Conservation (phyloP, 2,888 invertebrate species). For the Agrotis clavis region DNA sequence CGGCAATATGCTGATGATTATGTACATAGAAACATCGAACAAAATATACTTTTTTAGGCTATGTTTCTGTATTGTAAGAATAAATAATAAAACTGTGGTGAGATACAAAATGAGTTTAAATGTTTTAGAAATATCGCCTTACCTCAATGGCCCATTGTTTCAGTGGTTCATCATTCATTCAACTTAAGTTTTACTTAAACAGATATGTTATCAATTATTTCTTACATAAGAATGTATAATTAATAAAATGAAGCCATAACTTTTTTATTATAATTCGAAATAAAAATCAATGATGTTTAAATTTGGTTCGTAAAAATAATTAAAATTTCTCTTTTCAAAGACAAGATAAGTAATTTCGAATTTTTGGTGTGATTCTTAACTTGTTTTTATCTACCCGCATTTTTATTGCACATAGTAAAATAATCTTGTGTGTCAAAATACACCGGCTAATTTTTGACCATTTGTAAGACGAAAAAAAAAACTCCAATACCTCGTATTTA, state of each 20-base stretch:
- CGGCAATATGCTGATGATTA: no score
- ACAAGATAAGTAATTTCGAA: background rate
- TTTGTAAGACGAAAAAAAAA: background rate
- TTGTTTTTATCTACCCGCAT: constrained; percentile 21
- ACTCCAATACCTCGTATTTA: background rate
- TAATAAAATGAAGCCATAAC: background rate
- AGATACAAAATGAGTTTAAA: no score
- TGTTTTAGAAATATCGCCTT: constrained; percentile 26
- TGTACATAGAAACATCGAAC: no score
- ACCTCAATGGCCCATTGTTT: constrained; percentile 7
- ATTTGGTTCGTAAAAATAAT: background rate
- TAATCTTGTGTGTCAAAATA: background rate
- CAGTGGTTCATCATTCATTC: background rate
- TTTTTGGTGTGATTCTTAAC: background rate
- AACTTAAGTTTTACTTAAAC: no score
- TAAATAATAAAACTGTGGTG: no score
- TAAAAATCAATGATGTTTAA: no score
- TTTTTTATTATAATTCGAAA: background rate
- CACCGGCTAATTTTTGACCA: background rate
- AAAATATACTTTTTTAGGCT: no score
- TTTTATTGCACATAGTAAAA: background rate
- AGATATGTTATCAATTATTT: no score
- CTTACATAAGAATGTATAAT: no score
- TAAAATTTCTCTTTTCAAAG: background rate
- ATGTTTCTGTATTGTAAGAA: no score